Percentiles rank a stretch among this genome's conserved stretches.
These are phyloP conservation scores for Ormyrus labotus DNA, from an alignment of 2,888 invertebrate species.

Conservation along the genomic window DNA sequence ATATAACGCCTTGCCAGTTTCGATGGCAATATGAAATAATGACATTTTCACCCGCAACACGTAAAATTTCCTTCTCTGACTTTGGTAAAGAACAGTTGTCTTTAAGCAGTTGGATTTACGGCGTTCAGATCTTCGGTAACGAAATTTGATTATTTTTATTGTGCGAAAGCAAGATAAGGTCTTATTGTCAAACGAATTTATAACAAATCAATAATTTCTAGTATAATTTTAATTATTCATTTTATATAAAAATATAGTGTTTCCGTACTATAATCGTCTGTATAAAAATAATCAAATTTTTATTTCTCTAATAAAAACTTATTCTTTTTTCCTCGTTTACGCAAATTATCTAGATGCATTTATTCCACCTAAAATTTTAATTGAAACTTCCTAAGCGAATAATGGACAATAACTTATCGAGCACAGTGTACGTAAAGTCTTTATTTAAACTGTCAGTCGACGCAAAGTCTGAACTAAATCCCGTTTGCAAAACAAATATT, in stretches of 20 bases:
- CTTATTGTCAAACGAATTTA: conserved; percentile 1
- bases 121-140: not conserved
- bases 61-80: conserved; percentile 3
- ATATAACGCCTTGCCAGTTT: not conserved
- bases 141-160: conserved; percentile 20
- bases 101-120: not conserved
- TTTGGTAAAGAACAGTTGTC: not conserved
- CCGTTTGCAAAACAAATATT: not conserved
- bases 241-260: conserved; percentile 45
- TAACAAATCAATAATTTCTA: conserved; percentile 2
- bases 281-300: conserved; percentile 47
- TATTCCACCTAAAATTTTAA: not conserved
- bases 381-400: not conserved
- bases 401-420: not conserved
- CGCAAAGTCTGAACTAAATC: not conserved
- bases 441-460: too few relatives aligned
- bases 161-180: conserved; percentile 1
- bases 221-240: not conserved
- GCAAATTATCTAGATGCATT: not conserved
- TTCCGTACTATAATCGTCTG: conserved; percentile 12
- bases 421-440: too few relatives aligned
- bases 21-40: conserved; percentile 5
- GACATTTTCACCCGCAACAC: conserved; percentile 1
- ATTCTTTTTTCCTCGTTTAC: not conserved
- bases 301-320: not conserved